Evolutionary conservation across 2,113 vertebrate genomes (phyloP).

Genomic region (Trachemys scripta): DNA sequence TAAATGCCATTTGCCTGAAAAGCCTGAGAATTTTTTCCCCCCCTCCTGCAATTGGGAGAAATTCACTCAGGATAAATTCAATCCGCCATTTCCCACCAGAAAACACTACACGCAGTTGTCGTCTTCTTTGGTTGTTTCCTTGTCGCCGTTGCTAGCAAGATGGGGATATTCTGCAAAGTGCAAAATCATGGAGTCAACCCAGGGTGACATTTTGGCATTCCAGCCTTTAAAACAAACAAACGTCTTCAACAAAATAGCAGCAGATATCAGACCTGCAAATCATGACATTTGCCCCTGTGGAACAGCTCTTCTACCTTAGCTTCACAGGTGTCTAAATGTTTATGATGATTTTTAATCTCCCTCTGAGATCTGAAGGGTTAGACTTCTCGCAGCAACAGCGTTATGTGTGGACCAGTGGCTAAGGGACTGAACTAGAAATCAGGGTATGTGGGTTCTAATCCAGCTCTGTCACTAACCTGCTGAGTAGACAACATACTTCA

Average conservation of each 20-base stretch:
- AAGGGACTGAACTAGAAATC: background rate
- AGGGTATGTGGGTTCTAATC: background rate
- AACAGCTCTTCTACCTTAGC: background rate
- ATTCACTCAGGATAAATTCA: constrained; percentile 22
- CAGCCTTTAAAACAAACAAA: constrained; percentile 16
- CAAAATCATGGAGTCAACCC: background rate
- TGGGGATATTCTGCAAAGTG: background rate
- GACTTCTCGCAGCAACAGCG: background rate
- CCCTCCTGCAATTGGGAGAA: constrained; percentile 46
- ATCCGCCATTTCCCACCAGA: background rate
- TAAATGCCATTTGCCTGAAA: constrained; percentile 37
- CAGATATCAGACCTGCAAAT: background rate
- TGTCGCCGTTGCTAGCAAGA: background rate
- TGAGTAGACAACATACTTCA: background rate
- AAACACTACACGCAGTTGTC: background rate
- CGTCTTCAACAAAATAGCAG: background rate
- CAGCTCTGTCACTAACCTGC: background rate
- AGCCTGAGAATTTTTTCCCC: constrained; percentile 33
- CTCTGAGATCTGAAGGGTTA: background rate
- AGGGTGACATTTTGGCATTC: background rate
- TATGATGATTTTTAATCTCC: background rate
- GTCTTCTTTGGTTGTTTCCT: background rate
- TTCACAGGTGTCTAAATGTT: background rate
- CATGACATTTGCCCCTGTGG: background rate
- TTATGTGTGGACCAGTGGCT: background rate